Percentiles rank a stretch among this genome's conserved stretches.
phyloP scores from a whole-genome alignment of 2,797 vertebrate species.

The Pterois miles region DNA sequence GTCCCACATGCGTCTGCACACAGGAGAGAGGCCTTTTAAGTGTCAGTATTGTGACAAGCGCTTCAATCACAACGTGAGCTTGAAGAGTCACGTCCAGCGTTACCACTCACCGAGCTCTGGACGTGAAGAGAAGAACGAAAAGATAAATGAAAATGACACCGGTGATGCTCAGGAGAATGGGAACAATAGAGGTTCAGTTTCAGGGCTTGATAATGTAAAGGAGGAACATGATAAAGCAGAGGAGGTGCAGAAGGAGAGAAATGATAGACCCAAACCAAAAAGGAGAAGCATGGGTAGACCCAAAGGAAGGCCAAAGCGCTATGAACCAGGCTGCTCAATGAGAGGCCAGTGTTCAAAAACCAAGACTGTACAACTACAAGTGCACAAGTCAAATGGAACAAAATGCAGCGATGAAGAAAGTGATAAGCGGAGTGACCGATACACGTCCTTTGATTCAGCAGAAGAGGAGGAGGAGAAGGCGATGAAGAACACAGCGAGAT shows the following conservation, averaged over 20 bases:
- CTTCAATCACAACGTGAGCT: conserved; percentile 75
- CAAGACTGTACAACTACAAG: background rate
- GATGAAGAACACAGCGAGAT: background rate
- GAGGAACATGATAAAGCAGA: background rate
- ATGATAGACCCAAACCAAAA: background rate
- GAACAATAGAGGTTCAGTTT: background rate
- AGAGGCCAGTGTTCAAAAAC: background rate
- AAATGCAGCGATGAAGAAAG: background rate
- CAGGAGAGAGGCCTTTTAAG: conserved; percentile 65
- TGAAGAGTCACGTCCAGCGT: conserved; percentile 66
- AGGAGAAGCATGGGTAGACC: conserved; percentile 41
- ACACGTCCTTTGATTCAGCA: conserved; percentile 1
- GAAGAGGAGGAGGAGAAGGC: background rate
- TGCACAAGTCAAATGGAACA: background rate
- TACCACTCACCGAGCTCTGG: conserved; percentile 25
- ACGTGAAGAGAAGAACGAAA: background rate
- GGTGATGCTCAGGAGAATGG: background rate
- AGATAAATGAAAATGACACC: background rate
- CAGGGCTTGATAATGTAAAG: background rate
- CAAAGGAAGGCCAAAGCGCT: conserved; percentile 39
- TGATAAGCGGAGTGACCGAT: background rate
- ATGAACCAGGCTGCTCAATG: background rate
- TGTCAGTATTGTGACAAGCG: conserved; percentile 61
- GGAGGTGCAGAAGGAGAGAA: too few relatives aligned
- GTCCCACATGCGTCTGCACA: conserved; percentile 76